phyloP scores from a whole-genome alignment of 2,797 vertebrate species.

The Cuniculus paca region DNA sequence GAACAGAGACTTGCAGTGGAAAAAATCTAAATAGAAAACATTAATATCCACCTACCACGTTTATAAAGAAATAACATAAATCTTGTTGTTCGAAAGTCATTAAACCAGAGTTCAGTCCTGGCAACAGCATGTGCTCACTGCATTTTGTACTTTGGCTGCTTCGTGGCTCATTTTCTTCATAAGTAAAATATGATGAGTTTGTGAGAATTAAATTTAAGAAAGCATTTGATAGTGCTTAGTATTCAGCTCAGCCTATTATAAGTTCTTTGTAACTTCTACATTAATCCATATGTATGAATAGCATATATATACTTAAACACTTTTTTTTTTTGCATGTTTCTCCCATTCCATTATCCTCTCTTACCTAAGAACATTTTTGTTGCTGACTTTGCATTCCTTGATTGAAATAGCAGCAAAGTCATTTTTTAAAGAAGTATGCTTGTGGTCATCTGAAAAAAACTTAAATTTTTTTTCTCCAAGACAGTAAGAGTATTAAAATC shows the following conservation, averaged over 20 bases:
- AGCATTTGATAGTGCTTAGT: not conserved
- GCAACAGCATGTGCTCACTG: not conserved
- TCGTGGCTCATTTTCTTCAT: not conserved
- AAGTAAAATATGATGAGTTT: not conserved
- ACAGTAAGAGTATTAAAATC: conserved; percentile 59
- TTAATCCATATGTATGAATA: not conserved
- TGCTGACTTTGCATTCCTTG: conserved; percentile 24
- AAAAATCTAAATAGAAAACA: not conserved
- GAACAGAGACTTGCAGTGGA: not conserved
- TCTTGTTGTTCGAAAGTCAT: not conserved
- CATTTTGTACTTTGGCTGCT: not conserved
- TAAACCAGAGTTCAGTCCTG: not conserved
- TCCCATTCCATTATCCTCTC: not conserved
- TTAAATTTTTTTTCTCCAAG: conserved; percentile 43
- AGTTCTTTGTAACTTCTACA: not conserved
- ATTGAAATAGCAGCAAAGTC: not conserved
- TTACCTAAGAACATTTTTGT: not conserved
- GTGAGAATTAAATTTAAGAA: not conserved
- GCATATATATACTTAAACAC: not conserved
- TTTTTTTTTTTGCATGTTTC: not conserved
- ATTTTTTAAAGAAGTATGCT: conserved; percentile 6
- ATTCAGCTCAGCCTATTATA: not conserved
- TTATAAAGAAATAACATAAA: not conserved
- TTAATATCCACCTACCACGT: not conserved
- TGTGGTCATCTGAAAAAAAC: conserved; percentile 56